Conservation (phyloP, 2,888 invertebrate genomes). For the Acleris emargana region DNA sequence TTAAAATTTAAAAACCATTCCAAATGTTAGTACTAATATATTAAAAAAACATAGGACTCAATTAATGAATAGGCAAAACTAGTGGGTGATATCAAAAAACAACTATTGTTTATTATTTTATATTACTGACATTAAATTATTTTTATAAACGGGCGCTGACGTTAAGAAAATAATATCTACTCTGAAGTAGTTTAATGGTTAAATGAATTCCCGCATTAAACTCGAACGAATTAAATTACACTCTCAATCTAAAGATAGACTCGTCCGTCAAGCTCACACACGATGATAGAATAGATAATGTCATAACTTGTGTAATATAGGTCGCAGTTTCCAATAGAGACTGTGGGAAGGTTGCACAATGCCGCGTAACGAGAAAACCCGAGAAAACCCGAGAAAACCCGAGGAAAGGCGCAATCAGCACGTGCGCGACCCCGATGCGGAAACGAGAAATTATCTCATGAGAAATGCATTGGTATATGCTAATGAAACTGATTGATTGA, state of each 20-base stretch:
- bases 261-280: neutral
- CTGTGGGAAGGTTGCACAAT: constrained; percentile 44
- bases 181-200: too few species aligned
- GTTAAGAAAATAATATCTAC: too few species aligned
- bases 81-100: too few species aligned
- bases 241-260: neutral
- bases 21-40: too few species aligned
- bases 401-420: constrained; percentile 30
- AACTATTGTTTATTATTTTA: too few species aligned
- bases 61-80: too few species aligned
- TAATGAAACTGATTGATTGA: constrained; percentile 8
- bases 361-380: constrained; percentile 27
- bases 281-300: constrained; percentile 23
- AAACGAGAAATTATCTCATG: constrained; percentile 17
- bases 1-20: too few species aligned
- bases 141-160: too few species aligned
- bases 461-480: constrained; percentile 6
- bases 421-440: constrained; percentile 4
- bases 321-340: constrained; percentile 52
- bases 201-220: too few species aligned
- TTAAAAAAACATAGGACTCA: too few species aligned
- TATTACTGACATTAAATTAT: too few species aligned
- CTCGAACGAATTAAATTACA: neutral
- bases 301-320: constrained; percentile 41
- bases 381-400: constrained; percentile 37